These are phyloP conservation scores for Stigmatopora argus DNA, from an alignment of 2,113 vertebrate genomes.

Conservation along the genomic window DNA sequence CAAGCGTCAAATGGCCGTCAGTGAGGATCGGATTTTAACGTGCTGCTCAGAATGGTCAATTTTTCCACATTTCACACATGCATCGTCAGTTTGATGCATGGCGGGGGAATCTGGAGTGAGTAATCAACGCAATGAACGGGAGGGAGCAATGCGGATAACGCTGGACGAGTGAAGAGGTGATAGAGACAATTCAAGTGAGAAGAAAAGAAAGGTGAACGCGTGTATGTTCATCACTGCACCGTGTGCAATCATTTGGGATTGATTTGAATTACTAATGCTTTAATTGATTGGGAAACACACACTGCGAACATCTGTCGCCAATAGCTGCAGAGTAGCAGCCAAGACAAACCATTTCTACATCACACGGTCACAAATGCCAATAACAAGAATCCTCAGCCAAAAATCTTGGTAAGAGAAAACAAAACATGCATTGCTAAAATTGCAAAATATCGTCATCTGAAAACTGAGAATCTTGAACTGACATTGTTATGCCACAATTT, in stretches of 20 bases:
- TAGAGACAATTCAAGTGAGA: conserved; percentile 65
- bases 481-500: conserved; percentile 40
- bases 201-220: conserved; percentile 53
- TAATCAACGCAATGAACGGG: conserved; percentile 43
- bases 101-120: conserved; percentile 64
- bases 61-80: conserved; percentile 70
- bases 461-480: conserved; percentile 30
- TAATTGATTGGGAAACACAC: conserved; percentile 75
- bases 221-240: conserved; percentile 42
- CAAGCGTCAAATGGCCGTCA: conserved; percentile 49
- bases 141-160: conserved; percentile 37
- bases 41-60: conserved; percentile 57
- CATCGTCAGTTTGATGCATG: conserved; percentile 66
- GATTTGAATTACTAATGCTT: conserved; percentile 76
- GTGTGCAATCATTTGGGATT: conserved; percentile 66
- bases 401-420: conserved; percentile 33
- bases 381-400: conserved; percentile 50
- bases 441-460: conserved; percentile 28
- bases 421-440: conserved; percentile 34
- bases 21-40: conserved; percentile 53
- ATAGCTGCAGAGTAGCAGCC: conserved; percentile 59
- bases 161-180: conserved; percentile 65
- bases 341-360: conserved; percentile 68
- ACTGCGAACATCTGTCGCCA: conserved; percentile 71
- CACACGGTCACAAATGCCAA: conserved; percentile 57